Evolutionary conservation across 2,888 invertebrate genomes (phyloP).

Genomic region (Xanthia icteritia): DNA sequence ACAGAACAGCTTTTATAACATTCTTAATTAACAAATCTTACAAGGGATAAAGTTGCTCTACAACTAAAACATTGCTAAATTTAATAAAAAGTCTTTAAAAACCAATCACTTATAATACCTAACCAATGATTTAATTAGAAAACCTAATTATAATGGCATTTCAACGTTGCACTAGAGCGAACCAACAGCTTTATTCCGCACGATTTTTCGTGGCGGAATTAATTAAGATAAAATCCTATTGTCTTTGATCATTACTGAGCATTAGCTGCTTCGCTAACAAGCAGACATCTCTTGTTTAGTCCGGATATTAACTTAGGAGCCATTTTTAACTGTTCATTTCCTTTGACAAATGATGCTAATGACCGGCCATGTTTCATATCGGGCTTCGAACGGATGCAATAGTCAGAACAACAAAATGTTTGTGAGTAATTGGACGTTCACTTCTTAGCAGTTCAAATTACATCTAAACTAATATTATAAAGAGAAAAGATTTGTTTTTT

Average conservation of each 20-base stretch:
- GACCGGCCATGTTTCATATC: constrained; percentile 6
- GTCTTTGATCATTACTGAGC: constrained; percentile 50
- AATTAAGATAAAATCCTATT: constrained; percentile 60
- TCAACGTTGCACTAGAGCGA: constrained; percentile 6
- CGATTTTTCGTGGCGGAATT: constrained; percentile 54
- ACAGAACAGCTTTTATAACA: neutral
- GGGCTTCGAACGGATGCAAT: neutral
- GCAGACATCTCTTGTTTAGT: constrained; percentile 35
- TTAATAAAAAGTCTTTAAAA: neutral
- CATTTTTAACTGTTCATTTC: constrained; percentile 41
- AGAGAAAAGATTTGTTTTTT: too few species aligned
- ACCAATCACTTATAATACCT: neutral
- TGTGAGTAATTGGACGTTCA: neutral
- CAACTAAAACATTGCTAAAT: too few species aligned
- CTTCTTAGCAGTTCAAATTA: neutral
- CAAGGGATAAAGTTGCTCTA: neutral
- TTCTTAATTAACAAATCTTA: neutral
- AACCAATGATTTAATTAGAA: neutral
- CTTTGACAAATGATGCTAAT: constrained; percentile 37
- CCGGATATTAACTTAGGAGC: constrained; percentile 14
- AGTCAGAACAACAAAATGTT: neutral
- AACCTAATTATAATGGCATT: neutral
- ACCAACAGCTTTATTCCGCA: constrained; percentile 21
- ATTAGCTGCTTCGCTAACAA: constrained; percentile 48
- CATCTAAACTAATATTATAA: neutral